phyloP scores from a whole-genome alignment of 2,113 vertebrate genomes.

The Myotis lucifugus region DNA sequence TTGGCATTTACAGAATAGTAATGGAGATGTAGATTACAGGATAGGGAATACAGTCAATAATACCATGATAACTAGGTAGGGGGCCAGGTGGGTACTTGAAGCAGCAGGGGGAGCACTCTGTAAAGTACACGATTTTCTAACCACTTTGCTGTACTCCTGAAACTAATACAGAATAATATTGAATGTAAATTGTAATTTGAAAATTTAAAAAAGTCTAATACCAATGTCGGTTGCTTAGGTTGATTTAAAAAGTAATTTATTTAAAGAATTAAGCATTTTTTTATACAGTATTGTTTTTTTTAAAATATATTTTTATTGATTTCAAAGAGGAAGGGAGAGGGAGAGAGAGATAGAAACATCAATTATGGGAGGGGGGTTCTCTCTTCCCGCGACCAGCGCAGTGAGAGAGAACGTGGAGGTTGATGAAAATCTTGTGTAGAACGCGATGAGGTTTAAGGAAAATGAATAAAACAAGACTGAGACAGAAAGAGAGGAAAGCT shows the following conservation, averaged over 20 bases:
- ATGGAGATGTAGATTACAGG: neutral
- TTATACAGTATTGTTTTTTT: too few relatives aligned
- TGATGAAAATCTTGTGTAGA: too few relatives aligned
- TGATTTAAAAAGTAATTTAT: constrained; percentile 10
- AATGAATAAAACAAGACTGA: too few relatives aligned
- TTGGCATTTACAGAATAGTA: neutral
- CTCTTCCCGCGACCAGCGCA: too few relatives aligned
- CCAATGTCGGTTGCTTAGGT: neutral
- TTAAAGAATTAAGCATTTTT: neutral
- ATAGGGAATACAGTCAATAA: neutral
- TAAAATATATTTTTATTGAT: too few relatives aligned
- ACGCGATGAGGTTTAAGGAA: too few relatives aligned
- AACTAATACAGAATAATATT: neutral
- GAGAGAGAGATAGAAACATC: too few relatives aligned
- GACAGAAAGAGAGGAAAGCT: too few relatives aligned
- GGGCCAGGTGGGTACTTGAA: neutral
- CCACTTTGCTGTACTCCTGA: neutral
- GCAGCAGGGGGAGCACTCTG: neutral
- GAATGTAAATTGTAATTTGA: neutral
- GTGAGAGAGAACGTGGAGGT: too few relatives aligned
- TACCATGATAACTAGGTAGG: neutral
- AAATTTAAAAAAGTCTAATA: neutral
- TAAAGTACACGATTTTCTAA: neutral
- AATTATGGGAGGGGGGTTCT: too few relatives aligned
- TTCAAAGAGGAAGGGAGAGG: too few relatives aligned